Evolutionary conservation across 2,113 vertebrate genomes (phyloP).

Genomic region (Chaetorhynchus papuensis): DNA sequence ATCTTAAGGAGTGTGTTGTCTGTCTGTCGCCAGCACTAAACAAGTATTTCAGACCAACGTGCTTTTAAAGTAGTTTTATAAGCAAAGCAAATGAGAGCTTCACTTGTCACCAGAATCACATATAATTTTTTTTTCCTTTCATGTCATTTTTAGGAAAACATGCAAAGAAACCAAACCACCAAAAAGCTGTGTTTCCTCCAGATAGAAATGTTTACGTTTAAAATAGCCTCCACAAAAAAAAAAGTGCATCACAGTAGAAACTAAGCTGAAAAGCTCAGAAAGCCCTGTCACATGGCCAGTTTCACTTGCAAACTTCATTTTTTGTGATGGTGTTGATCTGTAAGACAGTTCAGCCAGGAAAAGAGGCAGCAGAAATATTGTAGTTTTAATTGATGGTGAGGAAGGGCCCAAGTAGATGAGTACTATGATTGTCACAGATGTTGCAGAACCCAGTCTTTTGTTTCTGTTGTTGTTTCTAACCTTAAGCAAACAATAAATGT

Average conservation of each 20-base stretch:
- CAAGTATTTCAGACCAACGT: background rate
- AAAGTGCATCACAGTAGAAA: background rate
- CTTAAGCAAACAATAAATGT: background rate
- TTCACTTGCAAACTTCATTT: background rate
- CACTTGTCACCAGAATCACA: background rate
- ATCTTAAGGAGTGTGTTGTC: background rate
- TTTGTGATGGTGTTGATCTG: background rate
- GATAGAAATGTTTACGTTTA: slow-evolving; percentile 14
- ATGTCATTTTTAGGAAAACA: background rate
- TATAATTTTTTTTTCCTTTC: background rate
- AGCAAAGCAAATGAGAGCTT: background rate
- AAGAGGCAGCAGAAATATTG: background rate
- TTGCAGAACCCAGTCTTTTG: background rate
- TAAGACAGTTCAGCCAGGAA: background rate
- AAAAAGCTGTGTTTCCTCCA: background rate
- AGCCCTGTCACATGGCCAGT: background rate
- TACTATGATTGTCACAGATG: background rate
- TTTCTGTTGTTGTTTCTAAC: background rate
- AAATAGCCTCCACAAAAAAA: background rate
- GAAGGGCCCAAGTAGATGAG: background rate
- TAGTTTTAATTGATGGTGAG: background rate
- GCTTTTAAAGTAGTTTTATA: background rate
- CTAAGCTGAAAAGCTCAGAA: background rate
- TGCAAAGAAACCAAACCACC: background rate
- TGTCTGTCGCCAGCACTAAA: background rate